Base-by-base conservation (phyloP, 2,888 invertebrate genomes). In the Pandemis corylana region DNA sequence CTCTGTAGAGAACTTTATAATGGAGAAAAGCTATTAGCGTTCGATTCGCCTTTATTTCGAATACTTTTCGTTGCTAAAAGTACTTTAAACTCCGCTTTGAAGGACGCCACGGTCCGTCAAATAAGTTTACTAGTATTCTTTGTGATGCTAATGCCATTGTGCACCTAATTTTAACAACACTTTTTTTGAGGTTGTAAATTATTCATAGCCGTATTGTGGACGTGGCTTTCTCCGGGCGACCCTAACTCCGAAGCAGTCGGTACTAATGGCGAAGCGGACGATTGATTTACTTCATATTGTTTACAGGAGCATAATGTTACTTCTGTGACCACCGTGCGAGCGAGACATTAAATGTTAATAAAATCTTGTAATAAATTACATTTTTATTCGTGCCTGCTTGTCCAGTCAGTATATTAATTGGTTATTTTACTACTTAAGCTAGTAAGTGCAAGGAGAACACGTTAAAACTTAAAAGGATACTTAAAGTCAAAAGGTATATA, bases 111-210 rank as follows among this genome's bases (percentile, higher is more conserved):
- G n/a, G 64, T 65, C 59, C 41, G 46, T 69, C 61, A 66, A 66
- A 71, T 71, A 87, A 83, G 88, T 88, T 89, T 85, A 89, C 87
- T 81, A 83, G 78, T 80, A 77, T 80, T 82, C 81, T 84, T 88
- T 88, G 84, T 86, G 78, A 90, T 89, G 88, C 81, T 86, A 90
- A 89, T 89, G 83, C 82, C 76, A 71, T 71, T 71, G 71, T 71
- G 71, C 82, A 85, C 84, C 85, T 86, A 84, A 87, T 89, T 89
- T 86, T 83, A 83, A 86, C 89, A 87, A 89, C 88, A 85, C 79
- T 83, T 88, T 89, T 87, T 85, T 66, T 36, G 28, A 56, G 46
- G 66, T 59, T 72, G 49, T 49, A 41, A 61, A 67, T 72, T 66
- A 72, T 72, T 70, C 63, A 70, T 53, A 53, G 51, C 20, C 36